Percentiles rank a stretch among this genome's conserved stretches.
These are phyloP conservation scores for Manduca sexta DNA, from an alignment of 1,140 invertebrate genomes.

Conservation along the genomic window DNA sequence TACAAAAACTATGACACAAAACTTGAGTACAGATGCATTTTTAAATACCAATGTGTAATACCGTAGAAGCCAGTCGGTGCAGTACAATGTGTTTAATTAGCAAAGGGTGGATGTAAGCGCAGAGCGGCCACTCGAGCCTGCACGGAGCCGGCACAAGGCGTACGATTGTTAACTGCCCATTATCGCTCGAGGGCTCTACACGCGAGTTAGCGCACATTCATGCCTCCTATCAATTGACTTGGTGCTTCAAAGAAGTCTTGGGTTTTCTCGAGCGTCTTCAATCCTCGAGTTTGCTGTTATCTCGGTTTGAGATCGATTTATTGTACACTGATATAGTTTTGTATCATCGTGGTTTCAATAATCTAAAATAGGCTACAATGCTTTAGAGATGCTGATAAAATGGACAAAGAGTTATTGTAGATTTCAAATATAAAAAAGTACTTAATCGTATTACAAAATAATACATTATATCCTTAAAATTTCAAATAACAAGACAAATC, in stretches of 20 bases:
- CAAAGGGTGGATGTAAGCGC: conserved; percentile 15
- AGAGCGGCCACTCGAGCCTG: conserved; percentile 17
- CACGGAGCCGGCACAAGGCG: conserved; percentile 21
- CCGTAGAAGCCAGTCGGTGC: background rate
- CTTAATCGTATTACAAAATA: too few species aligned
- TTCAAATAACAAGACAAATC: too few species aligned
- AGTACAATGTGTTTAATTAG: conserved; percentile 31
- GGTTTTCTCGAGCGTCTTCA: background rate
- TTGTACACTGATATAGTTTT: too few species aligned
- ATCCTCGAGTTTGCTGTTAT: background rate
- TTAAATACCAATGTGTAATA: background rate
- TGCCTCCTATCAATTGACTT: background rate
- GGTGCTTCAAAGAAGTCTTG: background rate
- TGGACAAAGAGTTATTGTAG: too few species aligned
- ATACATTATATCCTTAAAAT: too few species aligned
- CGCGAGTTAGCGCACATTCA: conserved; percentile 21
- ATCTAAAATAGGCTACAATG: too few species aligned
- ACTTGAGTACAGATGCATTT: background rate
- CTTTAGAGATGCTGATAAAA: too few species aligned
- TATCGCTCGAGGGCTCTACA: conserved; percentile 28
- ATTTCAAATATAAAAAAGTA: too few species aligned
- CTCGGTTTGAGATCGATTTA: too few species aligned
- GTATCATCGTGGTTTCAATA: too few species aligned
- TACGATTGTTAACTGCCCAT: conserved; percentile 34
- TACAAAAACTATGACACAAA: too few species aligned